Conservation (phyloP, 2,888 invertebrate genomes). For the Rapana venosa region DNA sequence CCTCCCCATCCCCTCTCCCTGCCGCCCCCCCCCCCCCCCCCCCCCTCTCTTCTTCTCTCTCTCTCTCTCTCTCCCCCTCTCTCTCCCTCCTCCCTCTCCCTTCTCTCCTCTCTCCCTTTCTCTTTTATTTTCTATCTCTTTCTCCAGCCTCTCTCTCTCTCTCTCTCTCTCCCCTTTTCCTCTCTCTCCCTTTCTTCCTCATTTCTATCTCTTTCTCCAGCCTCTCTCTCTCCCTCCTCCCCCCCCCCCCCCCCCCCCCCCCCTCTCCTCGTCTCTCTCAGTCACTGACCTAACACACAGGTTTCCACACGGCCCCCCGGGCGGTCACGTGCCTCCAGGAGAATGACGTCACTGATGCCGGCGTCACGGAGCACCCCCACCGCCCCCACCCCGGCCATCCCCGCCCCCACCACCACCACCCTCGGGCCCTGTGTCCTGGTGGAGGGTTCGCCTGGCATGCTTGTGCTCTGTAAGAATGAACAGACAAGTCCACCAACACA, state of each 20-base stretch:
- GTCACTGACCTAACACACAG: slow-evolving; percentile 6
- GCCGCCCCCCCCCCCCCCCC: no score
- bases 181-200: not conserved
- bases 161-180: not conserved
- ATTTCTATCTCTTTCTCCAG: not conserved
- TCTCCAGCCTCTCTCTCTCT: not conserved
- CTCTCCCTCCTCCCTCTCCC: not conserved
- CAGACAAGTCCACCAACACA: no score
- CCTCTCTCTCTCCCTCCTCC: not conserved
- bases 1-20: no score
- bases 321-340: slow-evolving; percentile 40
- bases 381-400: slow-evolving; percentile 28
- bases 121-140: not conserved
- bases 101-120: not conserved
- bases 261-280: not conserved
- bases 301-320: slow-evolving; percentile 36
- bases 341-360: slow-evolving; percentile 35
- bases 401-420: slow-evolving; percentile 39
- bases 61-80: no score
- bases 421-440: not conserved
- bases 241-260: not conserved
- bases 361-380: slow-evolving; percentile 22
- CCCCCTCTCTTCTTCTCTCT: no score
- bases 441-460: not conserved
- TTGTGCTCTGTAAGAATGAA: not conserved